A percentile compares a stretch with the other conserved stretches of the same genome.
These are phyloP conservation scores for Acropternis orthonyx DNA, from an alignment of 2,797 vertebrate species.

Conservation along the genomic window DNA sequence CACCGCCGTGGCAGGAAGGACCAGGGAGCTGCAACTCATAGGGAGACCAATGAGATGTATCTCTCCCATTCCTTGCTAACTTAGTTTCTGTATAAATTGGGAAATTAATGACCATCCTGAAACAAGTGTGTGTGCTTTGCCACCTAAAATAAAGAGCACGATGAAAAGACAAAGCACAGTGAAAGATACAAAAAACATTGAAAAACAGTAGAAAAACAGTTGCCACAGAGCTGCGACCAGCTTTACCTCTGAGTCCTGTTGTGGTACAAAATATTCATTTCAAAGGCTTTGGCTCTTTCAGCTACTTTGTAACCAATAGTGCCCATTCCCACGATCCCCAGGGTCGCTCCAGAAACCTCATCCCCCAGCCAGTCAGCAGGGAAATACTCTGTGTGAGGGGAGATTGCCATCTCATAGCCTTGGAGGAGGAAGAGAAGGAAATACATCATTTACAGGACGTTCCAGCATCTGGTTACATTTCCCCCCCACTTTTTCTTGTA, in stretches of 20 bases:
- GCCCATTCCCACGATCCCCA: constrained; percentile 87
- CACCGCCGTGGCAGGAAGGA: not conserved
- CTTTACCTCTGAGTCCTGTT: constrained; percentile 81
- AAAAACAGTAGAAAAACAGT: not conserved
- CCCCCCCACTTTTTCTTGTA: accelerated
- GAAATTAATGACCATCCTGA: not conserved
- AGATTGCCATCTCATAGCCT: constrained; percentile 75
- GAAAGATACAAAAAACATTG: not conserved
- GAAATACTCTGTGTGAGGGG: constrained; percentile 60
- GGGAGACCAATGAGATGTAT: not conserved
- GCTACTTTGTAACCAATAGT: constrained; percentile 81
- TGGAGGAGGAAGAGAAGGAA: not conserved
- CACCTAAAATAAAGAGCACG: not conserved
- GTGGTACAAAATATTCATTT: constrained; percentile 86
- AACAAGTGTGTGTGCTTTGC: not conserved
- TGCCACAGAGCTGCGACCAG: not conserved
- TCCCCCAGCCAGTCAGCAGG: constrained; percentile 61
- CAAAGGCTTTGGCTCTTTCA: constrained; percentile 80
- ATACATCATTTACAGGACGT: not conserved
- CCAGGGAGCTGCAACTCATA: accelerated
- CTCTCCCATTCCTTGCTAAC: not conserved
- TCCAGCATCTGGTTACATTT: not conserved
- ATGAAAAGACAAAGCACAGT: not conserved
- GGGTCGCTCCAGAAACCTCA: constrained; percentile 78
- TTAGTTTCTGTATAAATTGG: not conserved